These are phyloP conservation scores for Xiphias gladius DNA, from an alignment of 2,113 vertebrate species.

Conservation along the genomic window DNA sequence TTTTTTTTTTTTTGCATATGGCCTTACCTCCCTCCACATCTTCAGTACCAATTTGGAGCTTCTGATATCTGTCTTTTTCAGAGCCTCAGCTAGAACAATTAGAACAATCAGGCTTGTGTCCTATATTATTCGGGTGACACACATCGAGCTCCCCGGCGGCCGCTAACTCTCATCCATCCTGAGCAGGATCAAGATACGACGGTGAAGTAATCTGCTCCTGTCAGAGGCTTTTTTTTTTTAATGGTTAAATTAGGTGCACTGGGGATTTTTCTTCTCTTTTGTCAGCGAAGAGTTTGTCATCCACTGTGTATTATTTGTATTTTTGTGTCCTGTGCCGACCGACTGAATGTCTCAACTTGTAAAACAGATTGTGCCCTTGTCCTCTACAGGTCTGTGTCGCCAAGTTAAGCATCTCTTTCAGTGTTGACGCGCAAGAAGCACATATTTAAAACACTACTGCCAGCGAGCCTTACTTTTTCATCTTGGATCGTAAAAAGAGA, in stretches of 20 bases:
- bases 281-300: not conserved
- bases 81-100: not conserved
- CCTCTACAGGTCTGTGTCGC: constrained; percentile 57
- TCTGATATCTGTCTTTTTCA: not conserved
- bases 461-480: constrained; percentile 51
- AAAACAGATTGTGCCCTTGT: constrained; percentile 33
- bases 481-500: constrained; percentile 36
- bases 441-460: constrained; percentile 16
- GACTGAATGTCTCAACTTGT: constrained; percentile 43
- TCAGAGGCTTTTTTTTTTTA: not conserved
- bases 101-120: not conserved
- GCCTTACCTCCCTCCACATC: not conserved
- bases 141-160: not conserved
- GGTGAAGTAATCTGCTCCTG: constrained; percentile 2
- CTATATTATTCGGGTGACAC: not conserved
- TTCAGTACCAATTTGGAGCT: not conserved
- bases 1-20: not conserved
- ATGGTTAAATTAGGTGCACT: constrained; percentile 8
- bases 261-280: not conserved
- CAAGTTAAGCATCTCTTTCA: constrained; percentile 49
- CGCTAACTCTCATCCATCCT: constrained; percentile 11
- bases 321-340: not conserved
- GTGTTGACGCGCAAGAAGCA: constrained; percentile 11
- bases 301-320: not conserved
- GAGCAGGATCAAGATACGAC: constrained; percentile 18